Conservation (phyloP, 1,140 invertebrate genomes). For the Bombus affinis region DNA sequence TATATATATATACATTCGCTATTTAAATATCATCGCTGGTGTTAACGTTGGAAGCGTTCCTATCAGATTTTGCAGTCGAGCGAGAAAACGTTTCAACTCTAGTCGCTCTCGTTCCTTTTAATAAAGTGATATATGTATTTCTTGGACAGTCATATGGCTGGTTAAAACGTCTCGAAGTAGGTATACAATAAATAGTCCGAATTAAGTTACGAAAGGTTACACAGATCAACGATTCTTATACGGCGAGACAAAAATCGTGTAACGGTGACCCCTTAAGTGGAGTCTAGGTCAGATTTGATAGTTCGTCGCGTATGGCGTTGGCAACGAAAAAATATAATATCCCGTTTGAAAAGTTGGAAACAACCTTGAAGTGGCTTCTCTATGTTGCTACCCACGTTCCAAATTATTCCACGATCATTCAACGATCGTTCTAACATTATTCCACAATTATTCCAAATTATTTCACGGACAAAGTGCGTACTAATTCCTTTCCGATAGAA, state of each 20-base stretch:
- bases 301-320: background rate
- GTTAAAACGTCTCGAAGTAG: background rate
- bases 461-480: too few species aligned
- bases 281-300: constrained; percentile 41
- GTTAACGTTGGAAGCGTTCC: too few species aligned
- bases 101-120: background rate
- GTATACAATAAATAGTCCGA: background rate
- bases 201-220: background rate
- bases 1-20: too few species aligned
- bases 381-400: background rate
- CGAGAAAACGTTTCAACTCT: too few species aligned
- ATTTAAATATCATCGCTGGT: too few species aligned
- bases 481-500: too few species aligned
- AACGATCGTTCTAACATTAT: background rate
- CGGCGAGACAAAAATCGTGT: background rate
- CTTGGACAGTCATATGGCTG: background rate
- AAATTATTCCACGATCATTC: background rate
- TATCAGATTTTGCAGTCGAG: too few species aligned
- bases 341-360: background rate
- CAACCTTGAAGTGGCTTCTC: background rate
- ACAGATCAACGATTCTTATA: constrained; percentile 18
- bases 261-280: constrained; percentile 9
- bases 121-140: background rate
- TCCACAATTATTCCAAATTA: too few species aligned
- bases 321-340: background rate